Evolutionary conservation across 2,888 invertebrate genomes (phyloP).

Genomic region (Scaptomyza cyrtandrae): DNA sequence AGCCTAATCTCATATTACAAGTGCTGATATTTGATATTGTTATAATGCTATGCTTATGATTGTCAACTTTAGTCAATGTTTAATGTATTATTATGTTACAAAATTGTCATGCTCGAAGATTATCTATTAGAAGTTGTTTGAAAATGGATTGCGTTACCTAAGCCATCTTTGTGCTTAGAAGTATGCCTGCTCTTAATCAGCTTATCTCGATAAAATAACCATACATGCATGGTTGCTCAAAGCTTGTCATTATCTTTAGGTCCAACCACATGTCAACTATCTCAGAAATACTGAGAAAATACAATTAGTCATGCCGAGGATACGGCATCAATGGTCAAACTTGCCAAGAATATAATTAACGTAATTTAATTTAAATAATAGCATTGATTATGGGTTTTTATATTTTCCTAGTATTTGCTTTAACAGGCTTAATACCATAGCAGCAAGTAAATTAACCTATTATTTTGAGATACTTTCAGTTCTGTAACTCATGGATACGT

Average conservation of each 20-base stretch:
- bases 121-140: neutral
- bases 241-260: neutral
- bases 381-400: neutral
- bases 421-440: neutral
- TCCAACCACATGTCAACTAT: too few species aligned
- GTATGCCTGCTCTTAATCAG: too few species aligned
- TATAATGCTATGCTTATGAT: too few species aligned
- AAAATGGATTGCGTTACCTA: neutral
- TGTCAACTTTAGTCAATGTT: too few species aligned
- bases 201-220: too few species aligned
- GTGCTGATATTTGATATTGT: neutral
- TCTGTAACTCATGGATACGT: neutral
- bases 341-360: neutral
- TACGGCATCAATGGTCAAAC: neutral
- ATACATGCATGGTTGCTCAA: neutral
- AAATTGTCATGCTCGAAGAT: neutral
- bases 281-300: neutral
- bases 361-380: too few species aligned
- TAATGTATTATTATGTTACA: too few species aligned
- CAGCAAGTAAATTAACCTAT: neutral
- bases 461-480: neutral
- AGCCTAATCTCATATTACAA: neutral
- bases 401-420: too few species aligned
- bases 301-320: neutral
- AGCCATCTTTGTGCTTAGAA: neutral